Conservation (phyloP, 2,113 vertebrate genomes). For the Phrynosoma blainvillii region DNA sequence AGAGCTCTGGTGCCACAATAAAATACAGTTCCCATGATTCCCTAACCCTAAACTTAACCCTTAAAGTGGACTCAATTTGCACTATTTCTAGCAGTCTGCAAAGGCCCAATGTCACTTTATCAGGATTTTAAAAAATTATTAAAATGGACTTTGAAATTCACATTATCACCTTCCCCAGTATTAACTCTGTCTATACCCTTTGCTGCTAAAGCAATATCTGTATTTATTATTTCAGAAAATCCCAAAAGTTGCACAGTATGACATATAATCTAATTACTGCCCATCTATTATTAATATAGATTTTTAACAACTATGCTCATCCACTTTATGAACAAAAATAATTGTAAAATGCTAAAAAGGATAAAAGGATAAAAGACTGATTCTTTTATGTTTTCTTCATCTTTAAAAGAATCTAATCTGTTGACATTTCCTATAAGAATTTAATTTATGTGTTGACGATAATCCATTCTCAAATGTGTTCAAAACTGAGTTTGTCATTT, state of each 20-base stretch:
- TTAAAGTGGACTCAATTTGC: too few relatives aligned
- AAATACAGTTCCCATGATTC: too few relatives aligned
- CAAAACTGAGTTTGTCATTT: constrained; percentile 25
- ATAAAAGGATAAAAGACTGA: not conserved
- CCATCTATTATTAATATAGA: constrained; percentile 3
- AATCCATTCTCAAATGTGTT: constrained; percentile 11
- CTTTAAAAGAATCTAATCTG: too few relatives aligned
- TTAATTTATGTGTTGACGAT: not conserved
- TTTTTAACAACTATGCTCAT: constrained; percentile 12
- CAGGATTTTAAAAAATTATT: not conserved
- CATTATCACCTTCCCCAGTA: not conserved
- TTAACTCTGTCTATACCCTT: too few relatives aligned
- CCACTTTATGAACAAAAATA: constrained; percentile 24
- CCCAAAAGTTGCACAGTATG: constrained; percentile 1
- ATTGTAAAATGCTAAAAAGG: constrained; percentile 32
- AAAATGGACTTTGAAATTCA: not conserved
- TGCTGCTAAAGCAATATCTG: too few relatives aligned
- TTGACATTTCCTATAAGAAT: constrained; percentile 2
- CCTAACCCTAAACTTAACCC: too few relatives aligned
- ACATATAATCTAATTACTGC: not conserved
- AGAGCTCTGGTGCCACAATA: too few relatives aligned
- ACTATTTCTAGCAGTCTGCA: too few relatives aligned
- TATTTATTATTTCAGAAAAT: too few relatives aligned
- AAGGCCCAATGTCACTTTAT: not conserved
- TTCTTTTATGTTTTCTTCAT: too few relatives aligned